phyloP scores from a whole-genome alignment of 2,797 vertebrate species.

The Nannoperca obscura region DNA sequence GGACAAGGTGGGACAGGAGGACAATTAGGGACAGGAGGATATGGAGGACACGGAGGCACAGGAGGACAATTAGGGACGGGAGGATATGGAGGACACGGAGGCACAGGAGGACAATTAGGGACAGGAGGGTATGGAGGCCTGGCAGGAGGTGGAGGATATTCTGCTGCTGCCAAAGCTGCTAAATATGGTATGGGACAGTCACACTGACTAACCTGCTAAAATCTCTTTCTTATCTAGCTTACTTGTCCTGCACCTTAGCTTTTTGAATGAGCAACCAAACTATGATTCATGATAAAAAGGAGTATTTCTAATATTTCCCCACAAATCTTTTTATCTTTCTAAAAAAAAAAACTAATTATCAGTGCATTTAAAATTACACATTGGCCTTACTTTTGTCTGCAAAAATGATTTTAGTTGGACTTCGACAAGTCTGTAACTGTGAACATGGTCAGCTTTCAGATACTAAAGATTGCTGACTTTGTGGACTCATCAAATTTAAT shows the following conservation, averaged over 20 bases:
- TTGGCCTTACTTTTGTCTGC: too few relatives aligned
- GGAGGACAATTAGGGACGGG: neutral
- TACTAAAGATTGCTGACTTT: too few relatives aligned
- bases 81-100: conserved; percentile 16
- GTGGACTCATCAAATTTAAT: too few relatives aligned
- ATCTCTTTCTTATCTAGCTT: neutral
- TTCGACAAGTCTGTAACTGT: too few relatives aligned
- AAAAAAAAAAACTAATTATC: too few relatives aligned
- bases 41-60: conserved; percentile 12
- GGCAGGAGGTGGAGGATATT: conserved; percentile 35
- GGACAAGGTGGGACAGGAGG: conserved; percentile 15
- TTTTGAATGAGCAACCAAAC: neutral
- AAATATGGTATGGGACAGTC: conserved; percentile 49
- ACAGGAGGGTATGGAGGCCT: neutral
- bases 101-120: neutral
- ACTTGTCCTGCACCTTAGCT: neutral
- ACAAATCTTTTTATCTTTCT: neutral
- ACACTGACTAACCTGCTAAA: neutral
- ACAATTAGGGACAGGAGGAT: neutral
- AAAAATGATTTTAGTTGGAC: too few relatives aligned
- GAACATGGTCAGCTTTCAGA: too few relatives aligned
- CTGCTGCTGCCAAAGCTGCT: conserved; percentile 62
- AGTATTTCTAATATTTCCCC: too few relatives aligned
- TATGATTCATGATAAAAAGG: neutral
- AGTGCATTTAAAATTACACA: too few relatives aligned